phyloP scores from a whole-genome alignment of 2,888 invertebrate species.

The Brachylomia viminalis region DNA sequence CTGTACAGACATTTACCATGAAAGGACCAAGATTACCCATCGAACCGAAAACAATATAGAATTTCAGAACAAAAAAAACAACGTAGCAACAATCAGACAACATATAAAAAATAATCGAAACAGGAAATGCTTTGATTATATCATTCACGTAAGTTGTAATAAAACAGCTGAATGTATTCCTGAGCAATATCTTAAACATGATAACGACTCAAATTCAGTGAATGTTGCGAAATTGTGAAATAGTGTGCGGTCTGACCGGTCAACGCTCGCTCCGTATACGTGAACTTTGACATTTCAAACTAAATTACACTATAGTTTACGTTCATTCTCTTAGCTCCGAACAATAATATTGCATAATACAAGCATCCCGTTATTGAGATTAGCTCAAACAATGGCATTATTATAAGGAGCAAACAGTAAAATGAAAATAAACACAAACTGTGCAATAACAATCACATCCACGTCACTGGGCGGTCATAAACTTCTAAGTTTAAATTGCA shows the following conservation, averaged over 20 bases:
- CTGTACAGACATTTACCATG: neutral
- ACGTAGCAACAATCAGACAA: conserved; percentile 18
- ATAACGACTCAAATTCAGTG: conserved; percentile 50
- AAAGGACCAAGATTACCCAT: neutral
- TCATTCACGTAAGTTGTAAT: conserved; percentile 44
- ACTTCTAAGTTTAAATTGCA: conserved; percentile 71
- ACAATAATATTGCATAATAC: conserved; percentile 33
- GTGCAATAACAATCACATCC: conserved; percentile 66
- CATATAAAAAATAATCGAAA: conserved; percentile 33
- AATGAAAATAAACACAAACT: conserved; percentile 63
- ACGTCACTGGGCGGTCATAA: conserved; percentile 73
- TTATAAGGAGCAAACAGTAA: conserved; percentile 46
- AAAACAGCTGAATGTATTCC: conserved; percentile 54
- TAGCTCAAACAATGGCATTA: conserved; percentile 18
- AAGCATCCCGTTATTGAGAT: conserved; percentile 19
- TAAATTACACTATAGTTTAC: conserved; percentile 25
- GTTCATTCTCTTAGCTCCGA: conserved; percentile 38
- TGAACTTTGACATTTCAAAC: conserved; percentile 76
- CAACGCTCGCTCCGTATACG: conserved; percentile 72
- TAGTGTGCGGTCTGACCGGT: conserved; percentile 68
- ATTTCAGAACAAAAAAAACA: conserved; percentile 3
- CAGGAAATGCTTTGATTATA: conserved; percentile 54
- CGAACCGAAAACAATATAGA: neutral
- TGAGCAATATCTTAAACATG: conserved; percentile 54
- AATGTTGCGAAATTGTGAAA: conserved; percentile 71